Evolutionary conservation across 2,797 vertebrate genomes (phyloP).

Genomic region (Prionace glauca): DNA sequence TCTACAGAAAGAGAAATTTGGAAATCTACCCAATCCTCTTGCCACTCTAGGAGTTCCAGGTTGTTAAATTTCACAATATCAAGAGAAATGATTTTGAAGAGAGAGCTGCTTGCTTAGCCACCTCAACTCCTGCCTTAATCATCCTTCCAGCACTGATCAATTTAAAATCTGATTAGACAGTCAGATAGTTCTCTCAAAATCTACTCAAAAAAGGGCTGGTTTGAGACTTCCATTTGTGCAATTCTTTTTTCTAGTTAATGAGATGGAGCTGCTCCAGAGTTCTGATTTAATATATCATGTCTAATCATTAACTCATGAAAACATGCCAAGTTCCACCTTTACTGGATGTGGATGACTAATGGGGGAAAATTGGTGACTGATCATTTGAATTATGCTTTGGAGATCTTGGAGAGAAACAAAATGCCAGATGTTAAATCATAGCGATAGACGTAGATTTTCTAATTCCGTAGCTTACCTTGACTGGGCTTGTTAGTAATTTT

Average conservation of each 20-base stretch:
- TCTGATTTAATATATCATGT: not conserved
- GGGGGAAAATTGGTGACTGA: not conserved
- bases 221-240: not conserved
- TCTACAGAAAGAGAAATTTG: no score
- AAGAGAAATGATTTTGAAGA: no score
- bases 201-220: not conserved
- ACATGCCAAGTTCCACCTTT: not conserved
- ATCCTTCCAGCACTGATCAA: not conserved
- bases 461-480: not conserved
- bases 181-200: not conserved
- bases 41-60: no score
- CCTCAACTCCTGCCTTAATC: no score
- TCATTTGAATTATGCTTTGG: not conserved
- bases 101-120: no score
- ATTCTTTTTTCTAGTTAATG: not conserved
- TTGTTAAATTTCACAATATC: no score
- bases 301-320: not conserved
- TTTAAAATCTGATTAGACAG: not conserved
- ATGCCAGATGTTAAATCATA: not conserved
- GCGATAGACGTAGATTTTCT: not conserved
- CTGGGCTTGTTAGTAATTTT: not conserved
- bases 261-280: not conserved
- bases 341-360: not conserved
- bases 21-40: no score
- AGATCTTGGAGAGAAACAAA: not conserved